Evolutionary conservation across 1,140 invertebrate species (phyloP).

Genomic region (Eupristina koningsbergeri): DNA sequence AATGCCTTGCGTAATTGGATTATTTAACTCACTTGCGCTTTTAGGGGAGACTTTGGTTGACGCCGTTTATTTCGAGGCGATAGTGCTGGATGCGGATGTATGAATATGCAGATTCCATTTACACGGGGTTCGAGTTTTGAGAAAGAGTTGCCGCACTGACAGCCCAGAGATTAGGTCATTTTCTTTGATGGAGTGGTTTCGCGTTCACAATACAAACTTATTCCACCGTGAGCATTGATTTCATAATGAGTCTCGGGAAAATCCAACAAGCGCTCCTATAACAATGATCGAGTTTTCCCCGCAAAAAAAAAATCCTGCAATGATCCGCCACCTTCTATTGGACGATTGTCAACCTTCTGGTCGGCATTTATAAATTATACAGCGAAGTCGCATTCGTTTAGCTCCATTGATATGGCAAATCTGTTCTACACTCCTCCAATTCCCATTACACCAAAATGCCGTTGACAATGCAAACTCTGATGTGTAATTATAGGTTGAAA

Average conservation of each 20-base stretch:
- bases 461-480: background rate
- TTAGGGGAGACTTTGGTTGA: conserved; percentile 12
- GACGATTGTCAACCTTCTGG: too few species aligned
- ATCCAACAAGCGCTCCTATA: too few species aligned
- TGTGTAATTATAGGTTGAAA: background rate
- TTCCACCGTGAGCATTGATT: too few species aligned
- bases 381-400: too few species aligned
- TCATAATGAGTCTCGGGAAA: too few species aligned
- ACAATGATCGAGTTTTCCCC: too few species aligned
- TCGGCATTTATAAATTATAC: too few species aligned
- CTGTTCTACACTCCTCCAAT: too few species aligned
- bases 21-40: conserved; percentile 33
- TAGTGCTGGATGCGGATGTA: background rate
- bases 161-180: background rate
- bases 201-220: too few species aligned
- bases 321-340: too few species aligned
- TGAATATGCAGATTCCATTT: conserved; percentile 42
- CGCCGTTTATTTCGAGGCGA: conserved; percentile 4
- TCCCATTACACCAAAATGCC: background rate
- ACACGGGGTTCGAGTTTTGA: conserved; percentile 7
- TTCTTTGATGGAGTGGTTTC: background rate
- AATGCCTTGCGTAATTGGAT: conserved; percentile 38
- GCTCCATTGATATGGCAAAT: too few species aligned
- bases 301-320: too few species aligned
- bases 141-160: background rate